Evolutionary conservation across 2,113 vertebrate genomes (phyloP), one percentile per base, ranked within the genome.

Genomic region (Callaeas wilsoni): DNA sequence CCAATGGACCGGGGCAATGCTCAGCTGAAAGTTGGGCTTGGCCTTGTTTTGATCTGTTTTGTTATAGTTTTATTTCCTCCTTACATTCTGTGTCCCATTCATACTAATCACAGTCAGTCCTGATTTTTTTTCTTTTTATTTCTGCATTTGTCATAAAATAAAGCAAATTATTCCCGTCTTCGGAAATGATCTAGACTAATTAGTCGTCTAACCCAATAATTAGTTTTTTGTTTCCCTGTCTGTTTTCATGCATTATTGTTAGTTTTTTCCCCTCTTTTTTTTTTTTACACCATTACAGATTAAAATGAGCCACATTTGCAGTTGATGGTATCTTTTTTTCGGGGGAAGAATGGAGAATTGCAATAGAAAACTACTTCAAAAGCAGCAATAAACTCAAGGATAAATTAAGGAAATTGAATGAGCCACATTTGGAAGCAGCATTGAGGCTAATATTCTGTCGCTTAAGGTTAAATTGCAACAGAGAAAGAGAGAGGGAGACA

Each of bases 381-480:
- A 97, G 98, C 98, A 97, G 98, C 98, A 98, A 98, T 98, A 98
- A 98, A 98, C 97, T 97, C 98, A 98, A 98, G 98, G 98, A 98
- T 98, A 98, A 98, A 98, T 98, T 98, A 98, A 98, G 98, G 98
- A 98, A 98, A 98, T 98, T 98, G 98, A 98, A 98, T 98, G 98
- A 98, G 98, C 97, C 97, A 97, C 98, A 98, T 98, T 98, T 98
- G 98, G 97, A 98, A 98, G 98, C 98, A 97, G 97, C 96, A 77
- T 97, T 80, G 97, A 98, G 98, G 98, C 98, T 98, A 98, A 98
- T 98, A 98, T 96, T 98, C 97, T 97, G 97, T 98, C 96, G 98
- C 98, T 98, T 98, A 98, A 98, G 98, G 98, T 98, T 98, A 98
- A 98, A 98, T 98, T 98, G 98, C 98, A 97, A 91, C 97, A 52